These are phyloP conservation scores for Acipenser transmontanus DNA, from an alignment of 2,797 vertebrate species.

Conservation along the genomic window DNA sequence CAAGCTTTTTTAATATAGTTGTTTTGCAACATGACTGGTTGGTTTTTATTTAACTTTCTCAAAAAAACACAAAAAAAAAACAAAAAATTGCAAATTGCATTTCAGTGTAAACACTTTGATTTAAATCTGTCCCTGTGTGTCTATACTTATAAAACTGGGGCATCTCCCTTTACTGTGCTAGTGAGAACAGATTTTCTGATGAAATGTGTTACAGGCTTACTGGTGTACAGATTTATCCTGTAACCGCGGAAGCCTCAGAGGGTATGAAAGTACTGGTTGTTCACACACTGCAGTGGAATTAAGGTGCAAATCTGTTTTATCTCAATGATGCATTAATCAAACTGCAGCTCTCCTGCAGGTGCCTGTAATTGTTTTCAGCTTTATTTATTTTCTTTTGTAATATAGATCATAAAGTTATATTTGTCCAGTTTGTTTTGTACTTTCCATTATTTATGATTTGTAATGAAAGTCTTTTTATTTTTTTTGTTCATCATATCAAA, in stretches of 20 bases:
- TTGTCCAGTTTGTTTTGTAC: constrained; percentile 2
- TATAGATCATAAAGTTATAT: background rate
- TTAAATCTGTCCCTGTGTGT: too few species aligned
- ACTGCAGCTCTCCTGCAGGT: constrained; percentile 49
- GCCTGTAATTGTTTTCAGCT: constrained; percentile 34
- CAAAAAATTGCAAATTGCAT: too few species aligned
- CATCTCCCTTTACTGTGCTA: too few species aligned
- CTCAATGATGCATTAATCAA: constrained; percentile 42
- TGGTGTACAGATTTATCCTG: too few species aligned
- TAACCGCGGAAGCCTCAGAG: background rate
- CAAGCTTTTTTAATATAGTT: too few species aligned
- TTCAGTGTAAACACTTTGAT: too few species aligned
- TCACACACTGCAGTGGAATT: constrained; percentile 33
- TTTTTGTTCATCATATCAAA: constrained; percentile 56
- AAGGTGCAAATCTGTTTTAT: constrained; percentile 38
- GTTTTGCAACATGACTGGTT: too few species aligned
- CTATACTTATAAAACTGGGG: too few species aligned
- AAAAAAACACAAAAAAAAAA: too few species aligned
- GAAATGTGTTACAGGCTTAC: too few species aligned
- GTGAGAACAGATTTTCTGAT: too few species aligned
- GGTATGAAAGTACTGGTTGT: constrained; percentile 19
- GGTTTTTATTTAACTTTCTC: too few species aligned
- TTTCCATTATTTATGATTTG: constrained; percentile 58
- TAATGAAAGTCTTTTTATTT: constrained; percentile 52
- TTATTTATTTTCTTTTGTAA: constrained; percentile 22